Evolutionary conservation across 2,888 invertebrate genomes (phyloP).

Genomic region (Arrhopalites spinosus): DNA sequence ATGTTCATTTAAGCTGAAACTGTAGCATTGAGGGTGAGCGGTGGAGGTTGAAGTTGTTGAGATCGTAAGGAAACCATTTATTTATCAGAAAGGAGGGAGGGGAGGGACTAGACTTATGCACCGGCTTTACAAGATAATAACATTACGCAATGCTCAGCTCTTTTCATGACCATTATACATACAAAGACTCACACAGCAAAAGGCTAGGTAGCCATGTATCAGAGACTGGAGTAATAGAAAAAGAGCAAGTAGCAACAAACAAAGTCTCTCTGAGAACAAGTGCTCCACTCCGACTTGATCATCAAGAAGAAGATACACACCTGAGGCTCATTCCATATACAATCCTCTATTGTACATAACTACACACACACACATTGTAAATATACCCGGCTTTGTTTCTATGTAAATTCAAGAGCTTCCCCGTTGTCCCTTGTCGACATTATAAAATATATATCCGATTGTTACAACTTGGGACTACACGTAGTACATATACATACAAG

Average conservation of each 20-base stretch:
- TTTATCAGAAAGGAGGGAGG: neutral
- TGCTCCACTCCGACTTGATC: no score
- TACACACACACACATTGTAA: neutral
- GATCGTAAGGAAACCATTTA: neutral
- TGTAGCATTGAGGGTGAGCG: neutral
- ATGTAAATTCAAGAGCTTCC: constrained; percentile 33
- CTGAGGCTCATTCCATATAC: constrained; percentile 21
- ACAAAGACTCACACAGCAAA: no score
- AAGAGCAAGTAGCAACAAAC: neutral
- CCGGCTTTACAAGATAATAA: neutral
- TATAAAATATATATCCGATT: no score
- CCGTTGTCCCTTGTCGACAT: neutral
- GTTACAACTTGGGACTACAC: no score
- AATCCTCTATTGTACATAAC: neutral
- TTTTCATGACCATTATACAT: no score
- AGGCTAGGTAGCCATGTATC: no score
- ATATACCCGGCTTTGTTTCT: constrained; percentile 10
- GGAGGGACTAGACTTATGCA: neutral
- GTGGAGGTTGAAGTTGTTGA: neutral
- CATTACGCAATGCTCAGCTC: neutral
- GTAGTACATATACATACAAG: no score
- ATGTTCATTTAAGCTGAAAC: constrained; percentile 7
- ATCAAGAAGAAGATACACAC: constrained; percentile 16
- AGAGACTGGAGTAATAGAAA: neutral
- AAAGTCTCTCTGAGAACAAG: neutral